Base-by-base conservation (phyloP, 2,797 vertebrate species). In the Hipposideros larvatus region DNA sequence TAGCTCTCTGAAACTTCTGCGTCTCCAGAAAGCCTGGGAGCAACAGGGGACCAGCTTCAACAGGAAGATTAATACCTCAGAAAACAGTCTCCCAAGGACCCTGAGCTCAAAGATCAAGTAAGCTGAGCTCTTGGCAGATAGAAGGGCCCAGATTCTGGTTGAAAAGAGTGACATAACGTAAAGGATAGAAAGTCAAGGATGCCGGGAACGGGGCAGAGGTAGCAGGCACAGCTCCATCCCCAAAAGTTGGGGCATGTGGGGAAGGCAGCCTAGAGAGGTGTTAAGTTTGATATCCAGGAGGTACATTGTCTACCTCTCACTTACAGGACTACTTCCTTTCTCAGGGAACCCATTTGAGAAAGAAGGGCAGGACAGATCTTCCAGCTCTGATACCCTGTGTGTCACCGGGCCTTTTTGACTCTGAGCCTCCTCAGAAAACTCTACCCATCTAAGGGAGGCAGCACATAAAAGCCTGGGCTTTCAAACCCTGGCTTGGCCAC, bases 1-100 rank as follows among this genome's bases (percentile, higher is more conserved):
- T 59, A 98, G 65, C 31, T 16, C 82, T 66, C 86, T 98, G 95
- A 98, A 98, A 94, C 97, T 96, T 92, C 51, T 87, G 26, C 94
- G 46, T 82, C 92, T 97, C 78, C 78, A 94, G 92, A 86, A 97
- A 91, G 57, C 92, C 71, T 79, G 46, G 87, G 71, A 78, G 22
- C 37, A 84, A 78, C 10, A 78, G 43, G 53, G 34, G 31, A 68
- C 41, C 11, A 68, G 2, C 21, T 57, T 82, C 65, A 74, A 3
- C 7, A 53, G 26, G 59, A 91, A 21, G 5, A 70, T 41, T 79
- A 86, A 92, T 59, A 94, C 55, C 10, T 31, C 37, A 65, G 87
- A 16, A 90, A 89, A 48, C 31, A 88, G 11, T 70, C 79, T 96
- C 4, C 97, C 97, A 37, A 98, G 93, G 82, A 61, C 79, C 9